A percentile compares a stretch with the other conserved stretches of the same genome.
Evolutionary conservation across 1,140 invertebrate species (phyloP).

Genomic region (Ylistrum balloti): DNA sequence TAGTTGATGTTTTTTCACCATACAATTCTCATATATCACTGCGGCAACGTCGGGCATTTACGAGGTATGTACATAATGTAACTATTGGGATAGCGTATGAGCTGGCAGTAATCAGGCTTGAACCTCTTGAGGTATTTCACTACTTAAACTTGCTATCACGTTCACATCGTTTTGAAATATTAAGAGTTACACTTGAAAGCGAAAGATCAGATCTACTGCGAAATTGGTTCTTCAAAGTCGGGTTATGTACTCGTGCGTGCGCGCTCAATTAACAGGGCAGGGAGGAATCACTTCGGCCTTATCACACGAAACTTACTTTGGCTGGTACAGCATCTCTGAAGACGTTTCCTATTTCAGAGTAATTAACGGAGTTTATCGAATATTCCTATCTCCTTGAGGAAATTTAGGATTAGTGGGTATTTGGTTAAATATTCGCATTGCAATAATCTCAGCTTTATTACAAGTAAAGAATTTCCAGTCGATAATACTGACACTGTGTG

Average conservation of each 20-base stretch:
- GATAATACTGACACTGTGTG: not conserved
- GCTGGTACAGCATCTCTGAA: not conserved
- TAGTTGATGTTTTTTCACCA: not conserved
- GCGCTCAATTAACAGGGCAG: conserved; percentile 8
- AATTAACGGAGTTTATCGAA: conserved; percentile 10
- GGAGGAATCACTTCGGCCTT: not conserved
- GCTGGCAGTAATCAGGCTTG: not conserved
- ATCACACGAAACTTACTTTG: not conserved
- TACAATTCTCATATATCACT: not conserved
- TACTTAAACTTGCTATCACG: not conserved
- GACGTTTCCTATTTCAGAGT: conserved; percentile 27
- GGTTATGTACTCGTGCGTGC: not conserved
- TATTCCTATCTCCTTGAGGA: not conserved
- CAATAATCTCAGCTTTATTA: not conserved
- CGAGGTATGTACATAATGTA: not conserved
- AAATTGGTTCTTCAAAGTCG: conserved; percentile 34
- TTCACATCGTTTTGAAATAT: conserved; percentile 35
- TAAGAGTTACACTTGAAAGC: conserved; percentile 34
- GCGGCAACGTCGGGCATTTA: not conserved
- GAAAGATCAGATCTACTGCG: conserved; percentile 19
- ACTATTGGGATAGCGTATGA: not conserved
- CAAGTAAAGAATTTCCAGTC: not conserved
- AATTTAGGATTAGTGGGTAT: not conserved
- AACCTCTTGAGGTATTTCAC: conserved; percentile 15
- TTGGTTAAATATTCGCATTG: not conserved